Base-by-base conservation (phyloP, 1,140 invertebrate genomes). In the Leptestheria dahalacensis region DNA sequence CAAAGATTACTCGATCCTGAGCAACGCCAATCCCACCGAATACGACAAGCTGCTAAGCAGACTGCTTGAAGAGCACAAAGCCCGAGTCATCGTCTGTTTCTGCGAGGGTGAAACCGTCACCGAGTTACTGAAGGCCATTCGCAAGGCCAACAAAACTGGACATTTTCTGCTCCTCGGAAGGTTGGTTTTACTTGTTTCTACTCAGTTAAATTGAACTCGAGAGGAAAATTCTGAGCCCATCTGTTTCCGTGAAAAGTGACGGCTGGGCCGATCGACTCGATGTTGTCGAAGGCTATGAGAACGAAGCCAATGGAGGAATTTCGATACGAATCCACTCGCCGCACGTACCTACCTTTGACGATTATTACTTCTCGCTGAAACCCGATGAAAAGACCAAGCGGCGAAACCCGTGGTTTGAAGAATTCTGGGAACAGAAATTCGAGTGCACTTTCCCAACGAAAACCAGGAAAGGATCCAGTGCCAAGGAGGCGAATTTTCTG, bases 11-110 rank as follows among this genome's bases (percentile, higher is more conserved):
- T 78, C 78, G 0, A 77, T 86, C 15, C 70, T 82, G 3, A 81
- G 78, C 62, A 80, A 80, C 53, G 79, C 82, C 1, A 74, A 78
- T 25, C 76, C 81, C 46, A 72, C 77, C 41, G 75, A 75, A 29
- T 82, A 81, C 68, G 78, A 83, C 65, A 62, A 67, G 56, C 67
- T 84, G 1, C 70, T 85, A 10, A 67, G 68, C 21, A 79, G 78
- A 59, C 71, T 86, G 9, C 68, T 74, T 57, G 72, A 77, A 64
- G 79, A 79, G 61, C 70, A 71, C 9, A 75, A 76, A 33, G 82
- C 82, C 4, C 72, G 75, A 33, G 85, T 87, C 3, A 80, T 87
- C n/a, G 83, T 88, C 2, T 89, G 86, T 69, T 89, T 88, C 75
- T 89, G 86, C 71, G 85, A 89, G 72, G 85, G 86, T 2, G 75